These are phyloP conservation scores for Chaitophorus viminalis DNA, from an alignment of 2,888 invertebrate species.

Conservation along the genomic window DNA sequence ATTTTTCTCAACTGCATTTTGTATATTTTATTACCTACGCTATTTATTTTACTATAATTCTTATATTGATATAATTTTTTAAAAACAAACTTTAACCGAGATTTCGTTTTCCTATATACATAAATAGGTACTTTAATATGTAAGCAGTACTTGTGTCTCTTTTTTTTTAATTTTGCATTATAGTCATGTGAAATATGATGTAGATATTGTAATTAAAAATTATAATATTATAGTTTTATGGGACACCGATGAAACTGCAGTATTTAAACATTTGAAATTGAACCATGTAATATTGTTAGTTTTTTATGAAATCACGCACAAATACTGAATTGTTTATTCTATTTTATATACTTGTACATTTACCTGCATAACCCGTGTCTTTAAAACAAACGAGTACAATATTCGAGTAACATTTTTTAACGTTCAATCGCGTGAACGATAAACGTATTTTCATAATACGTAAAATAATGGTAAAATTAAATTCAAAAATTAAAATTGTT, in stretches of 20 bases:
- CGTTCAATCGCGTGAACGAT: background rate
- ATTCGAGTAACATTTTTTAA: background rate
- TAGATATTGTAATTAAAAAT: no score
- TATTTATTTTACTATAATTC: background rate
- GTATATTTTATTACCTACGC: background rate
- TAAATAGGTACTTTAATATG: no score
- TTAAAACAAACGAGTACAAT: no score
- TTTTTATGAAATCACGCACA: no score
- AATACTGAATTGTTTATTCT: no score
- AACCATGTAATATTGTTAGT: background rate
- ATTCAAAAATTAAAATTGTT: background rate
- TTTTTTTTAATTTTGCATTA: no score
- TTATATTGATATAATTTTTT: background rate
- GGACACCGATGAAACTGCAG: background rate
- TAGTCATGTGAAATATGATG: no score
- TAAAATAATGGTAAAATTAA: conserved; percentile 9
- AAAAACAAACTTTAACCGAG: background rate
- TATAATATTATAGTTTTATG: no score
- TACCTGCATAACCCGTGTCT: no score
- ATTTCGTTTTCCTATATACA: background rate
- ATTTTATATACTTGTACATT: no score
- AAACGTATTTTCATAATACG: background rate
- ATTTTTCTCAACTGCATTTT: background rate
- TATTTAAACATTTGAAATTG: background rate
- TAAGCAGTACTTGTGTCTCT: no score